Evolutionary conservation across 2,113 vertebrate species (phyloP), one percentile per base, ranked within the genome.

Genomic region (Stictonetta naevosa): DNA sequence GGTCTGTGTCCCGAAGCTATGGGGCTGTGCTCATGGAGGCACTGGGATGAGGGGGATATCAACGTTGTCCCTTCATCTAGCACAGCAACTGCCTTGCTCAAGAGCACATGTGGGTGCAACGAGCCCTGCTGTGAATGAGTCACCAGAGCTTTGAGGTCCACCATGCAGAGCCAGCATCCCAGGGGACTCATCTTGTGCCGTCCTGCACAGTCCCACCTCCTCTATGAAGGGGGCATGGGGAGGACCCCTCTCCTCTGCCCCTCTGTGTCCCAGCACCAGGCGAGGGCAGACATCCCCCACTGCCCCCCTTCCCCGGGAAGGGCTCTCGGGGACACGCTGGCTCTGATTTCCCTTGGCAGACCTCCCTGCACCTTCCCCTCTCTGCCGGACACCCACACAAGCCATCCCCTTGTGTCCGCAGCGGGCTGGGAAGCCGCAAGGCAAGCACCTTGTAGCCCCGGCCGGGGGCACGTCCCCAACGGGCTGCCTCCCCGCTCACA

Each of bases 41-140:
- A 33, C 3, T 3, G 25, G 31, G 26, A 34, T 22, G 6, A 63
- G 19, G 3, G 28, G 33, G 2, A 10, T 59, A 2, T 15, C 34
- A 81, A 33, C 1, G 0, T 14, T 62, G 22, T 73, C 55, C 16
- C 64, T 69, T 58, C 38, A 2, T 8, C 10, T 4, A 52, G 46
- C 8, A 1, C 26, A 46, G 36, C 4, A 1, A 33, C n/a, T 2
- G 2, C 10, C 2, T 25, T 55, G 38, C 16, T 48, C 44, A 28
- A n/a, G 29, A 48, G n/a, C 9, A 1, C 3, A 3, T 2, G 6
- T 11, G 0, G 0, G 62, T 40, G 63, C 79, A 68, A 34, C 2
- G 28, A 75, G 73, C 31, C 31, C 58, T 69, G 34, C 59, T 77
- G 46, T 34, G 13, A 14, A 2, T 8, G 25, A 26, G 11, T 55